phyloP scores from a whole-genome alignment of 2,888 invertebrate species.

The Phlogophora meticulosa region DNA sequence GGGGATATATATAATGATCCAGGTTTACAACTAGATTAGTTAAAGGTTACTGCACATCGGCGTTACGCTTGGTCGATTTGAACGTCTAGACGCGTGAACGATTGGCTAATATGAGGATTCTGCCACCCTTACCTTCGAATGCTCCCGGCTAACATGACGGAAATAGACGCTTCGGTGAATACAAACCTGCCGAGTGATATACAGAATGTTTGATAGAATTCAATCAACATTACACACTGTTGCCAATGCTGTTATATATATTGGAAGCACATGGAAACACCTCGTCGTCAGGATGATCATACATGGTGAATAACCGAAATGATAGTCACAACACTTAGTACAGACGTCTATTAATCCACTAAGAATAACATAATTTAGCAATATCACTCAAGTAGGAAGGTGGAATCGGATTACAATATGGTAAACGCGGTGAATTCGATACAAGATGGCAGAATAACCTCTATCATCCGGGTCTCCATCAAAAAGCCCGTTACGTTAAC shows the following conservation, averaged over 20 bases:
- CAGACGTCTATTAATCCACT: too few species aligned
- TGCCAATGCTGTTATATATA: not conserved
- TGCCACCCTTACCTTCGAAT: constrained; percentile 14
- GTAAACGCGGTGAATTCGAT: too few species aligned
- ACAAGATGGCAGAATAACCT: too few species aligned
- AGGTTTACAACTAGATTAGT: constrained; percentile 51
- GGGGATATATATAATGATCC: constrained; percentile 55
- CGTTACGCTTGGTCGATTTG: constrained; percentile 34
- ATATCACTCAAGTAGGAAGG: too few species aligned
- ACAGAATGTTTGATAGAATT: not conserved
- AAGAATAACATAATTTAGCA: too few species aligned
- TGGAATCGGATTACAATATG: too few species aligned
- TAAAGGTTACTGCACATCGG: constrained; percentile 31
- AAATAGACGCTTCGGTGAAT: not conserved
- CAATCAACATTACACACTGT: not conserved
- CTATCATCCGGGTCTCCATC: too few species aligned
- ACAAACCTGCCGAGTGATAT: not conserved
- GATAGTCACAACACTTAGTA: too few species aligned
- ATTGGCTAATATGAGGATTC: constrained; percentile 27
- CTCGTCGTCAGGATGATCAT: too few species aligned
- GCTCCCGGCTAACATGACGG: not conserved
- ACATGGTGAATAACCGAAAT: too few species aligned
- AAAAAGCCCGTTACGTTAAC: too few species aligned
- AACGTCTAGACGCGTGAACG: constrained; percentile 34
- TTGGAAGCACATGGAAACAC: too few species aligned